phyloP scores from a whole-genome alignment of 1,140 invertebrate genomes.

The Papilio xuthus region DNA sequence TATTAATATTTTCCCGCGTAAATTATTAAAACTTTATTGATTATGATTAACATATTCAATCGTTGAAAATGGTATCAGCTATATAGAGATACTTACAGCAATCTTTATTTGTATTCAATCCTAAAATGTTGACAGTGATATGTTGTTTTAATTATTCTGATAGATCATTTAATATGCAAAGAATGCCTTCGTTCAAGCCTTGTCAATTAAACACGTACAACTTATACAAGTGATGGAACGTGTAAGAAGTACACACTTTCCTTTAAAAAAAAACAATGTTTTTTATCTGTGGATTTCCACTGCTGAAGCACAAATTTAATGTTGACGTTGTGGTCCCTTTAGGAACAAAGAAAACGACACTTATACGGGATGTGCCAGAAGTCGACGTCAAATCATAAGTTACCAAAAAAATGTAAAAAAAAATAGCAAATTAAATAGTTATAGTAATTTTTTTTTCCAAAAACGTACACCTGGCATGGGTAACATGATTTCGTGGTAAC shows the following conservation, averaged over 20 bases:
- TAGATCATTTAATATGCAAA: neutral
- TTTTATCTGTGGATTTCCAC: too few relatives aligned
- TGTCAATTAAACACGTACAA: neutral
- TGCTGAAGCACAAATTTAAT: too few relatives aligned
- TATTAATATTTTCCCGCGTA: neutral
- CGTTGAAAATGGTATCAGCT: neutral
- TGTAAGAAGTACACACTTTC: neutral
- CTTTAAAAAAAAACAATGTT: neutral
- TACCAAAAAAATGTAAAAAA: too few relatives aligned
- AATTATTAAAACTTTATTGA: neutral
- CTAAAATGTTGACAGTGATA: neutral
- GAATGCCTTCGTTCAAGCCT: neutral
- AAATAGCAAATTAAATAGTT: too few relatives aligned
- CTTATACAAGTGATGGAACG: neutral
- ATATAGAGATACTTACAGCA: neutral
- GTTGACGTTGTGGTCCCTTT: too few relatives aligned
- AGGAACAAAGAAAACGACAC: too few relatives aligned
- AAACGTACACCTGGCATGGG: too few relatives aligned
- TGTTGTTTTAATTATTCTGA: neutral
- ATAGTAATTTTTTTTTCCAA: too few relatives aligned
- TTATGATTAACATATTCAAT: neutral
- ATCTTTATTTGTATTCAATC: neutral
- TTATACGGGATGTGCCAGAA: too few relatives aligned
- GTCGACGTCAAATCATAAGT: too few relatives aligned
- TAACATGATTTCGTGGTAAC: too few relatives aligned